These are phyloP conservation scores for Mesocricetus auratus DNA, from an alignment of 2,113 vertebrate genomes.

Conservation along the genomic window DNA sequence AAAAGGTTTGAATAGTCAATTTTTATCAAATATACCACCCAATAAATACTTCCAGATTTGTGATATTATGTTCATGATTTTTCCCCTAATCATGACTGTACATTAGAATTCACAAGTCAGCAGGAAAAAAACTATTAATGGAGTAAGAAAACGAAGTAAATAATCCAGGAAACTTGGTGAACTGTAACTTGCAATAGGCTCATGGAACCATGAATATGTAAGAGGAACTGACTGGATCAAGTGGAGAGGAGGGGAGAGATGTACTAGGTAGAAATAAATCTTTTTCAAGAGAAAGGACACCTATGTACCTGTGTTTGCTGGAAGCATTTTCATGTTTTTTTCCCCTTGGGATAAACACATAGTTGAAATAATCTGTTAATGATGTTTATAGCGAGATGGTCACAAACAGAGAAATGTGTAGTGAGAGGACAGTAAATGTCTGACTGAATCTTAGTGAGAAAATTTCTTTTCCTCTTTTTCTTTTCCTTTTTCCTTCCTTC, in stretches of 20 bases:
- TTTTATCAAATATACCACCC: constrained; percentile 34
- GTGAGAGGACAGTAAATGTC: neutral
- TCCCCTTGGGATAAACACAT: neutral
- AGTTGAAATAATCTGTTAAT: constrained; percentile 45
- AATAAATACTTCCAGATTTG: constrained; percentile 9
- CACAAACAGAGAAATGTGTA: constrained; percentile 33
- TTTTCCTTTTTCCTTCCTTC: too few relatives aligned
- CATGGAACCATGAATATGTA: constrained; percentile 70
- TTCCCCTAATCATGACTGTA: constrained; percentile 58
- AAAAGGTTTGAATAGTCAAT: neutral
- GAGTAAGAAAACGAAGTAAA: constrained; percentile 67
- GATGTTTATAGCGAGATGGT: neutral
- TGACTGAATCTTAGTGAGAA: neutral
- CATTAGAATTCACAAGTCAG: constrained; percentile 65
- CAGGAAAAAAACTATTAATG: constrained; percentile 45
- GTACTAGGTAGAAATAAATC: neutral
- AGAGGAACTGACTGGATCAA: neutral
- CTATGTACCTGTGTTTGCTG: constrained; percentile 31
- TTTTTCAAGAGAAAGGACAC: constrained; percentile 47
- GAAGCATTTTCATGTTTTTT: constrained; percentile 29
- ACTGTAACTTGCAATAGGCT: constrained; percentile 55
- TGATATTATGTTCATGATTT: constrained; percentile 22
- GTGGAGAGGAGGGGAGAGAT: neutral
- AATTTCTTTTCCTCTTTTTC: neutral
- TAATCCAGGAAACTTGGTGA: constrained; percentile 68